A percentile compares a stretch with the other conserved stretches of the same genome.
phyloP scores from a whole-genome alignment of 1,140 invertebrate genomes.

The Manduca sexta region DNA sequence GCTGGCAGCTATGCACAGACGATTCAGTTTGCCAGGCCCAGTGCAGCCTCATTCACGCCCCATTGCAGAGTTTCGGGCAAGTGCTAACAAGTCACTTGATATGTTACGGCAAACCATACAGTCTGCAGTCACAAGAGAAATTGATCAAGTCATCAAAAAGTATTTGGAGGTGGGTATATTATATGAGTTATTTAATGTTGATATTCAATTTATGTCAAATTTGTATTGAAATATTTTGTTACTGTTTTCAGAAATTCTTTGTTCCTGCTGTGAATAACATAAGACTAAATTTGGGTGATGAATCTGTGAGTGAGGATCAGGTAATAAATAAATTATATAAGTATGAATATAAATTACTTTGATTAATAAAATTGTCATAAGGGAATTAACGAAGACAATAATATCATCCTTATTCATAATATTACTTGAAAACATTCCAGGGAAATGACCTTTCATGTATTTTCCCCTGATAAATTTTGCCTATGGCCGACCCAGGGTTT shows the following conservation, averaged over 20 bases:
- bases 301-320: constrained; percentile 84
- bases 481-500: too few species aligned
- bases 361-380: background rate
- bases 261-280: constrained; percentile 87
- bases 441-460: too few species aligned
- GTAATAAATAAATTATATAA: constrained; percentile 55
- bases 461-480: too few species aligned
- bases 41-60: constrained; percentile 71
- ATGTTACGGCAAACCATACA: constrained; percentile 83
- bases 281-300: constrained; percentile 80
- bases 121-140: constrained; percentile 83
- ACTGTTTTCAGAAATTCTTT: constrained; percentile 79
- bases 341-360: background rate
- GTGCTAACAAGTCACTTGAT: constrained; percentile 82
- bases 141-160: constrained; percentile 82
- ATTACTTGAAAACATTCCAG: too few species aligned
- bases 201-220: too few species aligned
- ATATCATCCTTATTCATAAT: too few species aligned
- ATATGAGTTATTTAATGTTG: too few species aligned
- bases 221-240: background rate
- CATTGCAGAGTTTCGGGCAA: constrained; percentile 70
- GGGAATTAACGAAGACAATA: too few species aligned
- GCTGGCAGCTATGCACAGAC: constrained; percentile 72
- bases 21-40: constrained; percentile 72
- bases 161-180: constrained; percentile 79